Evolutionary conservation across 2,113 vertebrate species (phyloP), one percentile per base, ranked within the genome.

Genomic region (Lagopus leucura): DNA sequence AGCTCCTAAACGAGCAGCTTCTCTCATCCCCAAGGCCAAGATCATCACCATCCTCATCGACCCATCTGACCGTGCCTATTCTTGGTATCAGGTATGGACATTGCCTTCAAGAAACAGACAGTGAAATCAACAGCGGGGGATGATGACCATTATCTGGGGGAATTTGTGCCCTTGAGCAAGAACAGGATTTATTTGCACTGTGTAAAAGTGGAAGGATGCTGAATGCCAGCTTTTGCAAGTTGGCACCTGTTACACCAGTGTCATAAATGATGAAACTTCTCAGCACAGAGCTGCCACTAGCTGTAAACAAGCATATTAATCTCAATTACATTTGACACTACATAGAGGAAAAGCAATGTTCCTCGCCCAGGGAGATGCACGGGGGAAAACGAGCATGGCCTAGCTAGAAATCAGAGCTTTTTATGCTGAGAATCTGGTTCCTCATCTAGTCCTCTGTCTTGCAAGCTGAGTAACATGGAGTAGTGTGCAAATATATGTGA

Each of bases 21-120:
- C 99, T 70, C 98, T 99, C 78, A 95, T 99, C 60, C 99, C 99
- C 94, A 99, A 99, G 96, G 98, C 99, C 94, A 99, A 99, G 97
- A 98, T 99, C 97, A 99, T 99, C 97, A 99, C 99, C 89, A 99
- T 99, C 94, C 99, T 99, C 82, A 99, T 99, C 27, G 98, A 99
- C 97, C 99, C 99, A 5, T 99, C 99, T 0, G 99, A 99, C 96
- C 97, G 99, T 76, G 99, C 99, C 0, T 99, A 99, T 64, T 99
- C 99, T 88, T 99, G 99, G 99, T 99, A 99, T 96, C 99, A 99
- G 99, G 99, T 99, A 98, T 0, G 40, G 54, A 27, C 27, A 43
- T 70, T 54, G 52, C 54, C 65, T 38, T 64, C 0, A 0, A 13
- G 67, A 72, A 86, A 42, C 0, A 4, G 30, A 4, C 14, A 6